Conservation (phyloP, 2,888 invertebrate genomes). For the Diloba caeruleocephala region DNA sequence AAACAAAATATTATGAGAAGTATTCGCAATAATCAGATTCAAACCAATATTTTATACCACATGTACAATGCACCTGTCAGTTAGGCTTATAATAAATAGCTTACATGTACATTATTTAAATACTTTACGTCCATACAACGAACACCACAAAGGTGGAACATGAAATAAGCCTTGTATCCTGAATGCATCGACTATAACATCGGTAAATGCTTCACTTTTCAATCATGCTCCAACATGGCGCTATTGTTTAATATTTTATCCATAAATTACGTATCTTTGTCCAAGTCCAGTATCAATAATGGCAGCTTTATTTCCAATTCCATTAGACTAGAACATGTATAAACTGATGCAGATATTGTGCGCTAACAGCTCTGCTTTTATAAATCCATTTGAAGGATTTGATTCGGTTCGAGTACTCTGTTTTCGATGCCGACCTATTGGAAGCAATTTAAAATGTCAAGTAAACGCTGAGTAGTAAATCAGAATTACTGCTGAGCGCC, state of each 20-base stretch:
- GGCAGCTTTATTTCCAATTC: constrained; percentile 62
- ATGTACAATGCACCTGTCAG: constrained; percentile 49
- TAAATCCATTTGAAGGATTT: constrained; percentile 55
- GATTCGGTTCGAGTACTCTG: constrained; percentile 17
- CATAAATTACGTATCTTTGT: constrained; percentile 51
- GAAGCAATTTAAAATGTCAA: constrained; percentile 48
- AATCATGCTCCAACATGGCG: constrained; percentile 43
- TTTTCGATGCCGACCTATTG: constrained; percentile 34
- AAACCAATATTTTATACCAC: constrained; percentile 51
- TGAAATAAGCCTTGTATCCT: constrained; percentile 48
- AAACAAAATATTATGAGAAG: constrained; percentile 21
- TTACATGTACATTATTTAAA: constrained; percentile 55
- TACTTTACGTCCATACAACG: constrained; percentile 40
- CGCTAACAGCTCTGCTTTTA: constrained; percentile 42
- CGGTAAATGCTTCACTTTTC: constrained; percentile 48
- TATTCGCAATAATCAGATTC: constrained; percentile 28
- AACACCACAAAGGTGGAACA: constrained; percentile 47
- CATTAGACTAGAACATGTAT: constrained; percentile 57
- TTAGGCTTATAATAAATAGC: constrained; percentile 51
- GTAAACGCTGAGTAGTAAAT: constrained; percentile 53
- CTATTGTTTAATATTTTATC: constrained; percentile 48
- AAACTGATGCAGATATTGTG: constrained; percentile 43
- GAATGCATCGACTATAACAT: constrained; percentile 33
- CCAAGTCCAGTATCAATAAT: constrained; percentile 35
- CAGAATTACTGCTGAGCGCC: constrained; percentile 61